Evolutionary conservation across 2,888 invertebrate species (phyloP).

Genomic region (Xanthorhoe designata): DNA sequence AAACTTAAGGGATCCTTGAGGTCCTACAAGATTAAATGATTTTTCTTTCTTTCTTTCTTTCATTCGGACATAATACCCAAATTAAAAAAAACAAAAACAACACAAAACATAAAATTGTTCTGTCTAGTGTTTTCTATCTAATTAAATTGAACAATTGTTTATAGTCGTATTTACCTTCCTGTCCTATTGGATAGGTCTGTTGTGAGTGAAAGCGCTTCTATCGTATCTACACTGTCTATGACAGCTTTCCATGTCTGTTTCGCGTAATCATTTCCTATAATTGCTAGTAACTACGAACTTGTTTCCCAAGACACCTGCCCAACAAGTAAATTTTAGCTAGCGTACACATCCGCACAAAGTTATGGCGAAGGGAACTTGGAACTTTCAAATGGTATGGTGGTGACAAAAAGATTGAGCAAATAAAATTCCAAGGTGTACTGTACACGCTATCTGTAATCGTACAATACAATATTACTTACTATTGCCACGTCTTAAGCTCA

Average conservation of each 20-base stretch:
- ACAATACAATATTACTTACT: slow-evolving; percentile 12
- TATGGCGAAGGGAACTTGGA: slow-evolving; percentile 28
- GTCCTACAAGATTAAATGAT: too few species aligned
- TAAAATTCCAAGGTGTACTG: slow-evolving; percentile 49
- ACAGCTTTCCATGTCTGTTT: slow-evolving; percentile 47
- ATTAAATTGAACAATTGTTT: neutral
- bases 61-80: too few species aligned
- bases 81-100: neutral
- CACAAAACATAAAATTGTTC: neutral
- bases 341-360: slow-evolving; percentile 29
- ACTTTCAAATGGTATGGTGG: slow-evolving; percentile 40
- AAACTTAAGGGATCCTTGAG: too few species aligned
- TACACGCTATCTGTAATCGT: slow-evolving; percentile 37
- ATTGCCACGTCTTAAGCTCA: slow-evolving; percentile 36
- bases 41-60: too few species aligned
- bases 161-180: slow-evolving; percentile 28
- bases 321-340: slow-evolving; percentile 23
- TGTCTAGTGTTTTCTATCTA: neutral
- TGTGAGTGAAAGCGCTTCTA: slow-evolving; percentile 38
- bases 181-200: too few species aligned
- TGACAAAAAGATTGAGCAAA: slow-evolving; percentile 45
- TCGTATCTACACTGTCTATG: slow-evolving; percentile 5
- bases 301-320: slow-evolving; percentile 36
- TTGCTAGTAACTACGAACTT: slow-evolving; percentile 42
- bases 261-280: slow-evolving; percentile 45